Base-by-base conservation (phyloP, 2,888 invertebrate genomes). In the Spisula solida region DNA sequence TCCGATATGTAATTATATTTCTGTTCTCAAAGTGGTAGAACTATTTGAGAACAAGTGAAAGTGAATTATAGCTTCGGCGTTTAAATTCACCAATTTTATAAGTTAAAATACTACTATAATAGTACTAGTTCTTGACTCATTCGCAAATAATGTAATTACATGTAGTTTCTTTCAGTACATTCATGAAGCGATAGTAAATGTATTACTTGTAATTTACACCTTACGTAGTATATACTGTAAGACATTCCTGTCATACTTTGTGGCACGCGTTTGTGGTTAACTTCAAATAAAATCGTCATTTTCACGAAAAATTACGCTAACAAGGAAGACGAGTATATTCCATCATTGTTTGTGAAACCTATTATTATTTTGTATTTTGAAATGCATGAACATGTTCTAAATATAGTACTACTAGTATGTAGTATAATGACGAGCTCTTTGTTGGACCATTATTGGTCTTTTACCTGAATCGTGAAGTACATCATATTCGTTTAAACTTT, bases 211-310 rank as follows among this genome's bases (percentile, higher is more conserved):
- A 34, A 75, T 75, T 75, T 31, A 75, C 75, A 75, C 75, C 75
- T n/a, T n/a, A n/a, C n/a, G n/a, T n/a, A n/a, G n/a, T n/a, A 34
- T 34, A 75, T 75, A 75, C 75, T 16, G 31, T 75, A 18, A 75
- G 18, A 75, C 75, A 75, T 75, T 75, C 75, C 75, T 34, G 31
- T 31, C 75, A 75, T 75, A 75, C 75, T 75, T 34, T 34, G 75
- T 75, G 75, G 31, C 75, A 75, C 75, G 75, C 75, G 75, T 31
- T 75, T 75, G 75, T 14, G 75, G 75, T 75, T 75, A 75, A 16
- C 20, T 34, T 31, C 75, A 31, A 75, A 75, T 75, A 34, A 18
- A 34, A 18, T 31, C 16, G 31, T 34, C 75, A 75, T 75, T 75
- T 34, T 34, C 31, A 75, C 16, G 16, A 75, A 34, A n/a, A 25